Evolutionary conservation across 2,797 vertebrate genomes (phyloP).

Genomic region (Chrosomus eos): DNA sequence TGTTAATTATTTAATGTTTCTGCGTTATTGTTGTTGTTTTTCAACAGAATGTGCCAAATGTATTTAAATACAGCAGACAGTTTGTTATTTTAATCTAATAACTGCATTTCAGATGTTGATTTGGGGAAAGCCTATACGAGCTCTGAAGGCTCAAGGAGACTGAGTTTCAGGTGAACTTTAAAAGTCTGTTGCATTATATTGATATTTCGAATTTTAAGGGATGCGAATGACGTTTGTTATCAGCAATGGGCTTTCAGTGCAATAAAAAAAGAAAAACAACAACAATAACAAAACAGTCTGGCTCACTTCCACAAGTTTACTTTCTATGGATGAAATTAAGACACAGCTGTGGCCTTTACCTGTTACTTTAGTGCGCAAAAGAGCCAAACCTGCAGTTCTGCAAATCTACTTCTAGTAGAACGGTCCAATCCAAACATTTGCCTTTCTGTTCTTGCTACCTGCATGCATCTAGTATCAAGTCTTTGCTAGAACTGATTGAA

Average conservation of each 20-base stretch:
- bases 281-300: conserved; percentile 15
- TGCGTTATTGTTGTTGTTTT: conserved; percentile 61
- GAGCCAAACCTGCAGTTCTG: conserved; percentile 17
- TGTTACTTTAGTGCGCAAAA: neutral
- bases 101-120: conserved; percentile 62
- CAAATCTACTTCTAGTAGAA: neutral
- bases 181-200: conserved; percentile 46
- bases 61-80: conserved; percentile 76
- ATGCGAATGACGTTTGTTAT: conserved; percentile 45
- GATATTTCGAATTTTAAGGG: conserved; percentile 50
- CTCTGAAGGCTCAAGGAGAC: conserved; percentile 56
- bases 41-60: conserved; percentile 82
- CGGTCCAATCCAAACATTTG: conserved; percentile 25
- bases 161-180: conserved; percentile 61
- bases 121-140: conserved; percentile 58
- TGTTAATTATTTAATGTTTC: conserved; percentile 59
- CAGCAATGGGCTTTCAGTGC: conserved; percentile 53
- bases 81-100: conserved; percentile 65
- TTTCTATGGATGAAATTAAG: conserved; percentile 39
- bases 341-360: conserved; percentile 40
- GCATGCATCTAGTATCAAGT: conserved; percentile 54
- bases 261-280: conserved; percentile 45
- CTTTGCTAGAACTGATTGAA: conserved; percentile 44
- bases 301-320: conserved; percentile 45
- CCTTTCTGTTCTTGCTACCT: conserved; percentile 36